A percentile compares a stretch with the other conserved stretches of the same genome.
Conservation (phyloP, 2,888 invertebrate genomes). For the Ichneumoninae sp. region DNA sequence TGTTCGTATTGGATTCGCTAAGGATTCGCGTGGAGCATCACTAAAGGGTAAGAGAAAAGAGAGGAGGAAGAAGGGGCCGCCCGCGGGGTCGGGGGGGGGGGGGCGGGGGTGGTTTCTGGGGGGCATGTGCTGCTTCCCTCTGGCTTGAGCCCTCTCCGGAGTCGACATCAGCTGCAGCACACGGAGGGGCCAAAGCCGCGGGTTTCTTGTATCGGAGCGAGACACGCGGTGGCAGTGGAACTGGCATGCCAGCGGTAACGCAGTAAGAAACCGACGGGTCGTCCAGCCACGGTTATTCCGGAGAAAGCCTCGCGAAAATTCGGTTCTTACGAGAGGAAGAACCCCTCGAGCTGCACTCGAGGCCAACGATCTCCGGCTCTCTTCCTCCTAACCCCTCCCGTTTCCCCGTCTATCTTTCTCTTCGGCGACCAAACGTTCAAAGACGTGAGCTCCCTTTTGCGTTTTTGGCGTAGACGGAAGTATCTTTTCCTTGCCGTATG, state of each 20-base stretch:
- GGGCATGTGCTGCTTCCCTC: constrained; percentile 49
- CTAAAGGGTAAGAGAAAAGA: constrained; percentile 50
- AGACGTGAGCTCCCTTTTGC: constrained; percentile 31
- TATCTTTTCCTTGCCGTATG: constrained; percentile 8
- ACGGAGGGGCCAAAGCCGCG: constrained; percentile 54
- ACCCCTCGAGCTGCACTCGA: constrained; percentile 30
- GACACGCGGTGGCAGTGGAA: constrained; percentile 53
- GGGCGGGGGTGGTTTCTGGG: not conserved
- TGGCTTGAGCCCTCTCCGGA: constrained; percentile 36
- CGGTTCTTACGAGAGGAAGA: constrained; percentile 40
- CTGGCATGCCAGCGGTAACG: constrained; percentile 55
- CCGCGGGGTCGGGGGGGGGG: constrained; percentile 14
- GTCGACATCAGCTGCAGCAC: constrained; percentile 64
- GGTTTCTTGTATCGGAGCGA: constrained; percentile 63
- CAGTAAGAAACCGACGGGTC: constrained; percentile 57
- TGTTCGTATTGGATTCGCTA: constrained; percentile 66
- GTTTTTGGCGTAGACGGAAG: constrained; percentile 47
- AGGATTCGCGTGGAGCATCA: constrained; percentile 64
- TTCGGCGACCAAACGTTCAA: constrained; percentile 5
- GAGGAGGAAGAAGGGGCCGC: constrained; percentile 9
- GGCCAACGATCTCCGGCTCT: not conserved
- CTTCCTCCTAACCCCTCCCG: not conserved
- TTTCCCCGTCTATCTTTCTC: not conserved
- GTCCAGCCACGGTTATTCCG: constrained; percentile 56
- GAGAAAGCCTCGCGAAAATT: constrained; percentile 61